Percentiles rank a stretch among this genome's conserved stretches.
phyloP scores from a whole-genome alignment of 2,113 vertebrate species.

The Pituophis catenifer region DNA sequence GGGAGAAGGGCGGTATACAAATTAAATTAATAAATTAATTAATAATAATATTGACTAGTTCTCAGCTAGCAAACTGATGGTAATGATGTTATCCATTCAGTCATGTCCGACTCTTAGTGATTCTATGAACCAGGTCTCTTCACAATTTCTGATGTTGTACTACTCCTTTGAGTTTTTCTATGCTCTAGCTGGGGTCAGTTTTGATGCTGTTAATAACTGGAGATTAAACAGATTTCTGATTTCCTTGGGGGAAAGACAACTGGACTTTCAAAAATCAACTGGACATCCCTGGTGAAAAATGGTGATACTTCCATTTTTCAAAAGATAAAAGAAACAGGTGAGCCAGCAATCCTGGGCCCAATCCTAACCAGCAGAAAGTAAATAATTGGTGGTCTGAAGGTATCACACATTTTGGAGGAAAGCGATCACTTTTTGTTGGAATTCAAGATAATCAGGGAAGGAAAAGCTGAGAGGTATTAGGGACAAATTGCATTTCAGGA shows the following conservation, averaged over 20 bases:
- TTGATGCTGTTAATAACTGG: background rate
- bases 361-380: background rate
- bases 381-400: background rate
- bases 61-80: background rate
- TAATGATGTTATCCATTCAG: background rate
- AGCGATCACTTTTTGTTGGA: background rate
- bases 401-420: background rate
- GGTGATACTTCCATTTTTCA: background rate
- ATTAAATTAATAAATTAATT: too few species aligned
- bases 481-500: background rate
- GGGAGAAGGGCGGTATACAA: too few species aligned
- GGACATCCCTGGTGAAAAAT: too few species aligned
- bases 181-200: background rate
- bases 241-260: background rate
- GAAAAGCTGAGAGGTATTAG: background rate
- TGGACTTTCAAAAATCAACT: background rate
- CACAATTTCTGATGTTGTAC: background rate
- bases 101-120: background rate
- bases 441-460: background rate
- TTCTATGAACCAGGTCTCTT: background rate
- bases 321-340: background rate
- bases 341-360: background rate
- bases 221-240: background rate
- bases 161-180: background rate
- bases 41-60: background rate